A percentile compares a stretch with the other conserved stretches of the same genome.
These are phyloP conservation scores for Apus apus DNA, from an alignment of 2,113 vertebrate genomes.

Conservation along the genomic window DNA sequence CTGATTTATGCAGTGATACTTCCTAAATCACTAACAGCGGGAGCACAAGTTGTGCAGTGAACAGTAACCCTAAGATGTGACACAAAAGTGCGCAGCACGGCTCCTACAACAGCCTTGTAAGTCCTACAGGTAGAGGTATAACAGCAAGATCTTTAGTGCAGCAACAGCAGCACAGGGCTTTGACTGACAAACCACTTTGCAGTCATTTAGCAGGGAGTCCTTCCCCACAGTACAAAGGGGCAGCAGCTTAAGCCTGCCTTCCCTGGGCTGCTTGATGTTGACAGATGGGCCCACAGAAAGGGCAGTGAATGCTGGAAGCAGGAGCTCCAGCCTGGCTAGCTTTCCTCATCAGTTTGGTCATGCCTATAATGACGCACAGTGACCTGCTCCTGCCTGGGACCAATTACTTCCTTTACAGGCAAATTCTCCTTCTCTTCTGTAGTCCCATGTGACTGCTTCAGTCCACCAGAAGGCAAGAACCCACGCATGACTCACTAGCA, in stretches of 20 bases:
- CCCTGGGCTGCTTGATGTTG: background rate
- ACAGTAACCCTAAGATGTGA: background rate
- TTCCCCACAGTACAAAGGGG: background rate
- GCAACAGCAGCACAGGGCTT: fast-evolving
- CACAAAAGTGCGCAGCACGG: background rate
- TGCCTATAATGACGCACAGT: background rate
- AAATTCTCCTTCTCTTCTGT: background rate
- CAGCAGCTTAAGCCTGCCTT: background rate
- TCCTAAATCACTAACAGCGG: constrained; percentile 18
- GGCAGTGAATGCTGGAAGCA: background rate
- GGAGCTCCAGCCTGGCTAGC: background rate
- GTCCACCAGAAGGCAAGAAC: background rate
- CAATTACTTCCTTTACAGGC: background rate
- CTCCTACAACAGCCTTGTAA: background rate
- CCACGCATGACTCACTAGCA: background rate
- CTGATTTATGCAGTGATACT: constrained; percentile 41
- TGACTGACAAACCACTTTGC: background rate
- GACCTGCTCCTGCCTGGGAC: background rate
- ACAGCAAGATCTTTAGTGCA: background rate
- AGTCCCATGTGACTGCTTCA: background rate
- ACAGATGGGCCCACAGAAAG: background rate
- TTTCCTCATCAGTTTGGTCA: background rate
- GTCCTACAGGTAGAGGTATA: background rate
- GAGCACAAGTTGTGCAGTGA: background rate
- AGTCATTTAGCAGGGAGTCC: background rate